These are phyloP conservation scores for Pammene fasciana DNA, from an alignment of 2,888 invertebrate genomes.

Conservation along the genomic window DNA sequence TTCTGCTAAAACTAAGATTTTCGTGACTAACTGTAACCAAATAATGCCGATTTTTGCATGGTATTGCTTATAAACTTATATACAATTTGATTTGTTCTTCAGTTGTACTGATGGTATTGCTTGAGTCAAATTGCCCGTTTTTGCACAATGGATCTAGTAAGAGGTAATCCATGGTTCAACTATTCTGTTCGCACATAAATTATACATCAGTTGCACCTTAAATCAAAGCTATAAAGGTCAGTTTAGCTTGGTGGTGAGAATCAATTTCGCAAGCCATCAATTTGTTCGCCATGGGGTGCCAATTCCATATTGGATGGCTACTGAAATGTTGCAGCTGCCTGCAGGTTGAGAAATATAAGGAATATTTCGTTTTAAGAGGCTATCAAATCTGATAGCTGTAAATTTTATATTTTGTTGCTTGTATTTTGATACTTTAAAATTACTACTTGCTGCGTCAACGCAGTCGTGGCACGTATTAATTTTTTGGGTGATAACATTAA, in stretches of 20 bases:
- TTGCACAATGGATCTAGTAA: neutral
- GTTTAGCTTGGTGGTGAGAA: conserved; percentile 29
- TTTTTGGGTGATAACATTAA: too few species aligned
- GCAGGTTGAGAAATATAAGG: conserved; percentile 12
- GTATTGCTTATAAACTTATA: too few species aligned
- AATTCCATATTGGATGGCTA: conserved; percentile 52
- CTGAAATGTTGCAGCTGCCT: conserved; percentile 46
- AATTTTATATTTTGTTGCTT: too few species aligned
- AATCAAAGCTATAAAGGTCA: conserved; percentile 1
- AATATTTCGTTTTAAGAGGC: conserved; percentile 1
- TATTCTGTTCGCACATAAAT: conserved; percentile 22
- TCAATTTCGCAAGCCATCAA: conserved; percentile 55
- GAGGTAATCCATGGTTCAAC: neutral
- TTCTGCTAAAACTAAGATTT: too few species aligned
- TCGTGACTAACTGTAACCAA: too few species aligned
- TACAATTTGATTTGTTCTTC: too few species aligned
- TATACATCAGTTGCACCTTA: conserved; percentile 12
- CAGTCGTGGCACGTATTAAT: too few species aligned
- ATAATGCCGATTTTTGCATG: too few species aligned
- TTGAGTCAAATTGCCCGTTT: too few species aligned
- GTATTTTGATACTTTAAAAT: too few species aligned
- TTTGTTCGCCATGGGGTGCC: conserved; percentile 60
- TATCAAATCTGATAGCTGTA: neutral
- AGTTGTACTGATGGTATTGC: too few species aligned
- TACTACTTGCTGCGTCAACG: too few species aligned